These are phyloP conservation scores for Rhabdophis nuchalis DNA, from an alignment of 2,797 vertebrate genomes.

Conservation along the genomic window DNA sequence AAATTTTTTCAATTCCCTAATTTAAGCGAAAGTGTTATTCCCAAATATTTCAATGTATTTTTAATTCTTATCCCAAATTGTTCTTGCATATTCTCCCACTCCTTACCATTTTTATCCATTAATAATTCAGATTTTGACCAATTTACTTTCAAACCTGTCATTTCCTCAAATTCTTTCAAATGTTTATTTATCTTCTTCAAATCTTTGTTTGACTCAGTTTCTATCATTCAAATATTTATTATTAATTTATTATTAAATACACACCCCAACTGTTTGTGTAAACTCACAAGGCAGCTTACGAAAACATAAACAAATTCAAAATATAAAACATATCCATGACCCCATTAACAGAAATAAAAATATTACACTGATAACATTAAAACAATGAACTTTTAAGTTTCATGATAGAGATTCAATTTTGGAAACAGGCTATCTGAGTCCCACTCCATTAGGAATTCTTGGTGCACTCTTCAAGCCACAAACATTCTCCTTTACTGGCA, in stretches of 20 bases:
- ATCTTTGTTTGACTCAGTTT: no score
- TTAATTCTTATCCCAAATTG: no score
- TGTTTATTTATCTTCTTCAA: no score
- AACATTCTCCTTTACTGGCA: background rate
- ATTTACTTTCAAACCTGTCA: no score
- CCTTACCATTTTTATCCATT: no score
- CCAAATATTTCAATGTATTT: no score
- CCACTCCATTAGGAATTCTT: background rate
- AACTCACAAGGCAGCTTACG: background rate
- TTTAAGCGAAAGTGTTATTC: no score
- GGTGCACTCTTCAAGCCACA: background rate
- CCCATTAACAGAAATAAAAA: background rate
- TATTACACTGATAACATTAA: background rate
- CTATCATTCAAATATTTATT: background rate
- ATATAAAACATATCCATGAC: background rate
- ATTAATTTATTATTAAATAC: background rate
- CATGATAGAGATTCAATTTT: background rate
- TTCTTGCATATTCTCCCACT: no score
- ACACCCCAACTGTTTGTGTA: background rate
- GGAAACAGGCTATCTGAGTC: background rate
- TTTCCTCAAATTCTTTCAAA: no score
- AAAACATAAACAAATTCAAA: background rate
- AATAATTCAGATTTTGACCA: no score
- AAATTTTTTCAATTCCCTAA: no score
- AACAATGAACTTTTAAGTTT: background rate